Evolutionary conservation across 2,888 invertebrate species (phyloP).

Genomic region (Orchestes rusci): DNA sequence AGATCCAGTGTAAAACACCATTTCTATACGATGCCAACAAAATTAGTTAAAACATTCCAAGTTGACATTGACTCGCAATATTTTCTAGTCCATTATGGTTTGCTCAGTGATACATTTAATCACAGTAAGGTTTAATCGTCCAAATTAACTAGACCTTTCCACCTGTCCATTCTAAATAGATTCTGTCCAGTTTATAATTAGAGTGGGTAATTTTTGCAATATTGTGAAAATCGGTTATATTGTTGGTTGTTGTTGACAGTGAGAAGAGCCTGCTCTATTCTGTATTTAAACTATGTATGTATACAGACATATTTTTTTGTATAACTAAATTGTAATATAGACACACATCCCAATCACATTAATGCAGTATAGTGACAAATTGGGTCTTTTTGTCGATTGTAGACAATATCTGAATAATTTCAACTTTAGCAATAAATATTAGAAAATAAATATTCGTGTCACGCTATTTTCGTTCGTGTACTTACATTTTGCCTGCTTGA

Average conservation of each 20-base stretch:
- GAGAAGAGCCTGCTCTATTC: neutral
- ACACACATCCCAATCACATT: slow-evolving; percentile 8
- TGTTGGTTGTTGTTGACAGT: neutral
- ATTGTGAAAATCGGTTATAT: neutral
- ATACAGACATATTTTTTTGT: slow-evolving; percentile 20
- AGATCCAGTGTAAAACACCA: too few species aligned
- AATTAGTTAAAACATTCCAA: slow-evolving; percentile 15
- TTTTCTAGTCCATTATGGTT: slow-evolving; percentile 37
- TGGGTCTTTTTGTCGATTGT: slow-evolving; percentile 8
- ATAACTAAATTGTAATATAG: slow-evolving; percentile 20
- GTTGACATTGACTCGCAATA: slow-evolving; percentile 29
- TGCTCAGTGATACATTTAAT: slow-evolving; percentile 37
- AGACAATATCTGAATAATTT: slow-evolving; percentile 16
- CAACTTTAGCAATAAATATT: slow-evolving; percentile 20
- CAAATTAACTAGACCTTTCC: slow-evolving; percentile 33
- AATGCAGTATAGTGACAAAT: slow-evolving; percentile 19
- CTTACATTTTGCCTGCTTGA: slow-evolving; percentile 6
- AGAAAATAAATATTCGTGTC: slow-evolving; percentile 1
- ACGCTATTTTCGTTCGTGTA: slow-evolving; percentile 9
- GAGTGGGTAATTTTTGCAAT: slow-evolving; percentile 5
- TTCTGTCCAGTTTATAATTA: slow-evolving; percentile 35
- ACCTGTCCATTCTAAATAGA: slow-evolving; percentile 35
- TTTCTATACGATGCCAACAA: too few species aligned
- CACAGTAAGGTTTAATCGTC: slow-evolving; percentile 36
- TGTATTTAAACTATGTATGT: slow-evolving; percentile 21